Conservation (phyloP, 64 coral and sea anemone genomes). For the Montipora cactus region DNA sequence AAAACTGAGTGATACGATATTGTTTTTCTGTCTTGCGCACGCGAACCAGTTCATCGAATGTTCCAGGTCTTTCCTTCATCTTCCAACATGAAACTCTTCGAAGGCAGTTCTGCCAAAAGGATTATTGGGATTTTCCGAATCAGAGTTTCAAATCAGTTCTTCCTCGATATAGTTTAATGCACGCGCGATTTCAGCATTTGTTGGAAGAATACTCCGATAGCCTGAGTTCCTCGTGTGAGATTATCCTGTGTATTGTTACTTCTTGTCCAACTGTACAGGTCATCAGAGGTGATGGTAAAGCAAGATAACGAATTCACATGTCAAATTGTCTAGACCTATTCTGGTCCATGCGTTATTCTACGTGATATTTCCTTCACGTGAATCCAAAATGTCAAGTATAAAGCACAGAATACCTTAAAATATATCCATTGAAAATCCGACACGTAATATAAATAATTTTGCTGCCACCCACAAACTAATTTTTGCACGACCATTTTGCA, state of each 20-base stretch:
- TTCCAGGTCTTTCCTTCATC: not conserved
- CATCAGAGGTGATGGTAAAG: slow-evolving; percentile 16
- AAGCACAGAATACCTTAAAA: not conserved
- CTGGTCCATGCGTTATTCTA: not conserved
- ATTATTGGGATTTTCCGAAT: too few relatives aligned
- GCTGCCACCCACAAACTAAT: slow-evolving; percentile 21
- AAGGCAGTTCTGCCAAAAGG: too few relatives aligned
- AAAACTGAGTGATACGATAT: not conserved
- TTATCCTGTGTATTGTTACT: slow-evolving; percentile 23
- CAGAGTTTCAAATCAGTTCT: too few relatives aligned
- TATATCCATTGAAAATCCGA: not conserved
- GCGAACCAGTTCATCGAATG: slow-evolving; percentile 9
- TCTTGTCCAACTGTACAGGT: not conserved
- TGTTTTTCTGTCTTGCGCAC: not conserved
- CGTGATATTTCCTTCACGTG: not conserved
- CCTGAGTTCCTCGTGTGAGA: not conserved
- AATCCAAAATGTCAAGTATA: not conserved
- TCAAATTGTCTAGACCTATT: slow-evolving; percentile 41
- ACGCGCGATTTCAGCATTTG: too few relatives aligned
- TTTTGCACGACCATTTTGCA: not conserved
- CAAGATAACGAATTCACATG: slow-evolving; percentile 37
- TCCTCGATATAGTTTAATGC: too few relatives aligned
- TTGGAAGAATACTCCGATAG: too few relatives aligned
- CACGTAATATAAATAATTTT: not conserved
- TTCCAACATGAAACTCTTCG: not conserved